A percentile compares a stretch with the other conserved stretches of the same genome.
Evolutionary conservation across 2,888 invertebrate species (phyloP).

Genomic region (Oxytorus armatus): DNA sequence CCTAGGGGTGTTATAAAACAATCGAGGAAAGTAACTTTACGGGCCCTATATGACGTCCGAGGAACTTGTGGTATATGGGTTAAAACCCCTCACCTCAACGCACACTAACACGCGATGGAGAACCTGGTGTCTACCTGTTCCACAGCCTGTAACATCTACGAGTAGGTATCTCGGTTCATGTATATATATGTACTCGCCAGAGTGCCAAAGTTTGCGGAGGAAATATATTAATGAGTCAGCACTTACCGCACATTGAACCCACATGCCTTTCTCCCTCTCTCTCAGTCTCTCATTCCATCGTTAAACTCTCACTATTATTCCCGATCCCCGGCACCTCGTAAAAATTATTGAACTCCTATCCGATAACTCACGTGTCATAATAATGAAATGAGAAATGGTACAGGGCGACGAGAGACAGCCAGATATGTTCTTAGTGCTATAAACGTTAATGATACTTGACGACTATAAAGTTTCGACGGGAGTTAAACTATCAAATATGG

Average conservation of each 20-base stretch:
- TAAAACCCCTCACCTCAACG: background rate
- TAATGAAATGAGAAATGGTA: constrained; percentile 18
- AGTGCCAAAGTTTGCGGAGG: constrained; percentile 67
- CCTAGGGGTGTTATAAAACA: constrained; percentile 74
- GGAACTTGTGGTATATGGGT: constrained; percentile 17
- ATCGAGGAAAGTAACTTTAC: constrained; percentile 72
- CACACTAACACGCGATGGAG: background rate
- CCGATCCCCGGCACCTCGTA: constrained; percentile 49
- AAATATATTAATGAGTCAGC: constrained; percentile 74
- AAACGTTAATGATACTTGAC: constrained; percentile 24
- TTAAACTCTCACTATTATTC: constrained; percentile 35
- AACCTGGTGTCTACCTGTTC: constrained; percentile 31
- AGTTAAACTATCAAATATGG: background rate
- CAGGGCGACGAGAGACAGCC: constrained; percentile 13
- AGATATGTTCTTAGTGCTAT: constrained; percentile 12
- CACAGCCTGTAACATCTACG: constrained; percentile 1
- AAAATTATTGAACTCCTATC: constrained; percentile 50
- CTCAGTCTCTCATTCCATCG: background rate
- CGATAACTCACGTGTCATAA: constrained; percentile 48
- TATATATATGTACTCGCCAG: constrained; percentile 10
- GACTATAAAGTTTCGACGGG: constrained; percentile 30
- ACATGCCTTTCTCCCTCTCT: constrained; percentile 35
- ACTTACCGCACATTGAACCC: constrained; percentile 66
- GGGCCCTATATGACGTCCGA: constrained; percentile 43
- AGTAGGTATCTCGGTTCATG: too few species aligned